phyloP scores from a whole-genome alignment of 2,113 vertebrate species.

The Etheostoma cragini region DNA sequence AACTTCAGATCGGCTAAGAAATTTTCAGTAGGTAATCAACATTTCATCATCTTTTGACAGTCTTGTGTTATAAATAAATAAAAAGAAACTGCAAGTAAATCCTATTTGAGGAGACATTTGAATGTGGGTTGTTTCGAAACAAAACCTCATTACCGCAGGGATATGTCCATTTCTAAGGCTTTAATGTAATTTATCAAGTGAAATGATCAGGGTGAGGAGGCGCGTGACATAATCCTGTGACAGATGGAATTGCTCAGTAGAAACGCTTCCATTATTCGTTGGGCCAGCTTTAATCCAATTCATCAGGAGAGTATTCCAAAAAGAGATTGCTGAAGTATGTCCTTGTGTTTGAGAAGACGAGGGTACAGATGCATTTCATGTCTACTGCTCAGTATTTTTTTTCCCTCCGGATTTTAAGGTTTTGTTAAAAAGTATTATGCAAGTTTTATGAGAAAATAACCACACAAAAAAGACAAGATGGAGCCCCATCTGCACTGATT shows the following conservation, averaged over 20 bases:
- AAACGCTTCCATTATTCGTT: slow-evolving; percentile 38
- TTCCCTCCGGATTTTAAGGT: not conserved
- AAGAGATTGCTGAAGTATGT: slow-evolving; percentile 22
- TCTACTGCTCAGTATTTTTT: slow-evolving; percentile 7
- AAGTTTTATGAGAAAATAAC: not conserved
- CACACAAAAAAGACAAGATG: not conserved
- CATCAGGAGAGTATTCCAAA: slow-evolving; percentile 36
- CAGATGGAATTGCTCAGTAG: slow-evolving; percentile 18
- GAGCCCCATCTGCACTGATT: not conserved
- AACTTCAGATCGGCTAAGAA: not conserved
- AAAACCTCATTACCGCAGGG: slow-evolving; percentile 20
- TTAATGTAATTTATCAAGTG: slow-evolving; percentile 56
- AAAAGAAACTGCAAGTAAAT: slow-evolving; percentile 45
- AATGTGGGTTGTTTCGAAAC: slow-evolving; percentile 10
- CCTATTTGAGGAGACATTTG: slow-evolving; percentile 36
- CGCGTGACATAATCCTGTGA: slow-evolving; percentile 43
- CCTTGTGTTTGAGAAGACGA: slow-evolving; percentile 35
- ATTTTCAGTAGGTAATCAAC: not conserved
- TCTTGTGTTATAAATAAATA: slow-evolving; percentile 20
- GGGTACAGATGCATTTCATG: slow-evolving; percentile 19
- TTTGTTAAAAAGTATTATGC: not conserved
- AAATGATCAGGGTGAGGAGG: slow-evolving; percentile 38
- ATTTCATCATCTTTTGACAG: slow-evolving; percentile 10
- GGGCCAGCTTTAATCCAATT: slow-evolving; percentile 57
- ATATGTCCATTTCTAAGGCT: slow-evolving; percentile 28